Percentiles rank a stretch among this genome's conserved stretches.
phyloP scores from a whole-genome alignment of 2,888 invertebrate genomes.

The Entomobrya multifasciata region DNA sequence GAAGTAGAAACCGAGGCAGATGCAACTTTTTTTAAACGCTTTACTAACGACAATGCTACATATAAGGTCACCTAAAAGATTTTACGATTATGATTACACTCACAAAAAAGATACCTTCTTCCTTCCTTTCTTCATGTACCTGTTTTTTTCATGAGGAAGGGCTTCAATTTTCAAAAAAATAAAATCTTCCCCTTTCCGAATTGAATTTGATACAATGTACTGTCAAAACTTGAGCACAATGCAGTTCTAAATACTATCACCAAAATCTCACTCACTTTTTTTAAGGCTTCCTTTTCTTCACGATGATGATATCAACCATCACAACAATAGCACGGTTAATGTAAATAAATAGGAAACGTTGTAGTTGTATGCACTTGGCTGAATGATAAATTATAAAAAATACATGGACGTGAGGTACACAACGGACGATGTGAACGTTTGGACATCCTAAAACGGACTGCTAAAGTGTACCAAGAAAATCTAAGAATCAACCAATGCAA shows the following conservation, averaged over 20 bases:
- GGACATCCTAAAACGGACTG: constrained; percentile 70
- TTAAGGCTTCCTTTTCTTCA: constrained; percentile 45
- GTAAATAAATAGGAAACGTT: constrained; percentile 22
- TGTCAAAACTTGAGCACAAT: too few species aligned
- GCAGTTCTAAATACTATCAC: background rate
- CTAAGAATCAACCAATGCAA: constrained; percentile 43
- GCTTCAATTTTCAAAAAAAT: constrained; percentile 38
- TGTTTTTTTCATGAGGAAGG: constrained; percentile 61
- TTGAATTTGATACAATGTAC: background rate
- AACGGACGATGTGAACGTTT: constrained; percentile 66
- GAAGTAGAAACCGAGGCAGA: constrained; percentile 1
- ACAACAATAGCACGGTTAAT: constrained; percentile 53
- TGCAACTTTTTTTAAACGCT: constrained; percentile 34
- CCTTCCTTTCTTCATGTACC: constrained; percentile 51
- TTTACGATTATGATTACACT: background rate
- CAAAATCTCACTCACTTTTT: constrained; percentile 50
- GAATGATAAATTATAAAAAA: constrained; percentile 31
- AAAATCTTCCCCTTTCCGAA: constrained; percentile 52
- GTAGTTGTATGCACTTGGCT: background rate
- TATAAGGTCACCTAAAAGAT: too few species aligned
- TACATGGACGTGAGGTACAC: constrained; percentile 50
- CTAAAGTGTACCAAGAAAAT: constrained; percentile 57
- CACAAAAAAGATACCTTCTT: constrained; percentile 48
- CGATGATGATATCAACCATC: constrained; percentile 11
- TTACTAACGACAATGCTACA: constrained; percentile 4